Conservation (phyloP, 2,113 vertebrate genomes). For the Recurvirostra avosetta region DNA sequence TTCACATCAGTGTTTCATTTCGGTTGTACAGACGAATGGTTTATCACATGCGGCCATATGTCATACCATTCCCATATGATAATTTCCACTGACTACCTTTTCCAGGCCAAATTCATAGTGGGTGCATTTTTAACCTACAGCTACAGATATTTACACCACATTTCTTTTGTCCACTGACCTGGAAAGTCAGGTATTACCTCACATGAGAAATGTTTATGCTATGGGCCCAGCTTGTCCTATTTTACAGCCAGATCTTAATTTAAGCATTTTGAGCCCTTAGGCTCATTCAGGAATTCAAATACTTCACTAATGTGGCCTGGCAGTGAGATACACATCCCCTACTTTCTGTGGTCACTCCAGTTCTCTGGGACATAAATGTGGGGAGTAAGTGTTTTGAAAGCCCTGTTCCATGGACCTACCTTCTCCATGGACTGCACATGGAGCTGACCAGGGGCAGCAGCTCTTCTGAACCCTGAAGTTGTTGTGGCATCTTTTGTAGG, state of each 20-base stretch:
- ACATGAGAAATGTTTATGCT: not conserved
- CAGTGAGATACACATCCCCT: not conserved
- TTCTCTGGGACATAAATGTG: not conserved
- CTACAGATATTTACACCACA: not conserved
- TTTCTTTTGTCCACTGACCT: not conserved
- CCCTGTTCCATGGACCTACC: not conserved
- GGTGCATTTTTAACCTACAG: not conserved
- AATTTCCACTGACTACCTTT: not conserved
- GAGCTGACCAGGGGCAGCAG: not conserved
- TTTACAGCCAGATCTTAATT: not conserved
- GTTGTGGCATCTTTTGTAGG: not conserved
- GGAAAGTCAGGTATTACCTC: constrained; percentile 26
- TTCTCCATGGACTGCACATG: not conserved
- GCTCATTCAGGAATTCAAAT: not conserved
- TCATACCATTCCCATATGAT: not conserved
- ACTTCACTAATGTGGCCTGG: not conserved
- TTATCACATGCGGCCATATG: not conserved
- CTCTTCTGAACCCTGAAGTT: not conserved
- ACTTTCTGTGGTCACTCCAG: not conserved
- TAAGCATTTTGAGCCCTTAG: not conserved
- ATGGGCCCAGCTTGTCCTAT: not conserved
- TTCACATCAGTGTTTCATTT: not conserved
- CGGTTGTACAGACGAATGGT: not conserved
- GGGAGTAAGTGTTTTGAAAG: not conserved
- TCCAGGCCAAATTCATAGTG: not conserved